Conservation (phyloP, 2,888 invertebrate genomes). For the Diachrysia chrysitis region DNA sequence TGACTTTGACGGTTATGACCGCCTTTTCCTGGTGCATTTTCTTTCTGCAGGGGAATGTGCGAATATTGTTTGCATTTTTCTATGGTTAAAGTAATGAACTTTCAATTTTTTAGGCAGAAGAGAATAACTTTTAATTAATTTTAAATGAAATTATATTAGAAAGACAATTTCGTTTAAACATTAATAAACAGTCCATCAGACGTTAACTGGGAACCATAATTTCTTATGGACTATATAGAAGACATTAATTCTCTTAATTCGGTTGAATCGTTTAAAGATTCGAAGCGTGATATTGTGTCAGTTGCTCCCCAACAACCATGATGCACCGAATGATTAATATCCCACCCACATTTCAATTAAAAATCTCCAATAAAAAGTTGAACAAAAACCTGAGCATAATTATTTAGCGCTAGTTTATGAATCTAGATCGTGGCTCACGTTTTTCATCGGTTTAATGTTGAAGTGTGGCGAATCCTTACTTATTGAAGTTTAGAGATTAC, state of each 20-base stretch:
- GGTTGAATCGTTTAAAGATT: neutral
- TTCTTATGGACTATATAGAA: neutral
- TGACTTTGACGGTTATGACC: conserved; percentile 59
- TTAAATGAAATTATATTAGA: too few species aligned
- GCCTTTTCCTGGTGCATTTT: conserved; percentile 30
- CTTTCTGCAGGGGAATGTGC: neutral
- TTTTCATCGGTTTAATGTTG: conserved; percentile 39
- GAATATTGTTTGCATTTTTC: neutral
- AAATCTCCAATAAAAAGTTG: conserved; percentile 31
- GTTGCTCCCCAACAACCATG: neutral
- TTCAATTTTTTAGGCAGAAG: neutral
- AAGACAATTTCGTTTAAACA: too few species aligned
- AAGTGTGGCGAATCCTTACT: conserved; percentile 42
- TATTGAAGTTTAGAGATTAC: conserved; percentile 25
- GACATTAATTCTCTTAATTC: neutral
- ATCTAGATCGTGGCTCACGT: conserved; percentile 54
- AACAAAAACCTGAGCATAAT: conserved; percentile 35
- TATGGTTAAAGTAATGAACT: neutral
- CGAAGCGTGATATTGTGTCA: neutral
- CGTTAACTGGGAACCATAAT: too few species aligned
- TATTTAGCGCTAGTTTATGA: conserved; percentile 25
- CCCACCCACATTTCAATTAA: conserved; percentile 17
- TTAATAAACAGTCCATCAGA: too few species aligned
- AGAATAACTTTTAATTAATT: neutral
- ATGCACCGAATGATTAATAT: conserved; percentile 13